Evolutionary conservation across 1,140 invertebrate species (phyloP).

Genomic region (Cotesia typhae): DNA sequence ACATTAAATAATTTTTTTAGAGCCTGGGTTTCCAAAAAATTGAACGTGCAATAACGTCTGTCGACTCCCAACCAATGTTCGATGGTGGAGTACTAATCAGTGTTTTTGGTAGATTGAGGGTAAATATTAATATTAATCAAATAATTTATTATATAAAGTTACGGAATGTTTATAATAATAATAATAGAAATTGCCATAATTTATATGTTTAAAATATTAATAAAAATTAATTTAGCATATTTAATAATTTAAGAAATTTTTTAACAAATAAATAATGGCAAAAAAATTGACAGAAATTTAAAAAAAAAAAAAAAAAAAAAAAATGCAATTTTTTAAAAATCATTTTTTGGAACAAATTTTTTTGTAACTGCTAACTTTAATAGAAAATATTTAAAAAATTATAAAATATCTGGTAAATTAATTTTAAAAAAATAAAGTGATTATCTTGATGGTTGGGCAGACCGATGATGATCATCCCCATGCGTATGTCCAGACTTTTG

Average conservation of each 20-base stretch:
- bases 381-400: no score
- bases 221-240: no score
- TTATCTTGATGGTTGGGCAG: constrained; percentile 68
- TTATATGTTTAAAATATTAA: no score
- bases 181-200: background rate
- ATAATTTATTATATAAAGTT: constrained; percentile 13
- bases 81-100: constrained; percentile 94
- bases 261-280: no score
- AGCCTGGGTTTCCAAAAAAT: constrained; percentile 92
- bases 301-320: no score
- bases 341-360: no score
- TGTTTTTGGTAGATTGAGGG: constrained; percentile 92
- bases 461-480: constrained; percentile 92
- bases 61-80: constrained; percentile 95
- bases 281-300: no score
- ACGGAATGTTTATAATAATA: background rate
- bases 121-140: constrained; percentile 59
- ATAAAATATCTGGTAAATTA: no score
- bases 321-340: no score
- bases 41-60: constrained; percentile 87
- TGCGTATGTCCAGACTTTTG: constrained; percentile 90
- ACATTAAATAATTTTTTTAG: constrained; percentile 63
- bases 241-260: no score
- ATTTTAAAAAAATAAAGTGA: constrained; percentile 43
- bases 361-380: no score